Evolutionary conservation across 1,140 invertebrate genomes (phyloP), one percentile per base, ranked within the genome.

Genomic region (Aphaenogaster floridana): DNA sequence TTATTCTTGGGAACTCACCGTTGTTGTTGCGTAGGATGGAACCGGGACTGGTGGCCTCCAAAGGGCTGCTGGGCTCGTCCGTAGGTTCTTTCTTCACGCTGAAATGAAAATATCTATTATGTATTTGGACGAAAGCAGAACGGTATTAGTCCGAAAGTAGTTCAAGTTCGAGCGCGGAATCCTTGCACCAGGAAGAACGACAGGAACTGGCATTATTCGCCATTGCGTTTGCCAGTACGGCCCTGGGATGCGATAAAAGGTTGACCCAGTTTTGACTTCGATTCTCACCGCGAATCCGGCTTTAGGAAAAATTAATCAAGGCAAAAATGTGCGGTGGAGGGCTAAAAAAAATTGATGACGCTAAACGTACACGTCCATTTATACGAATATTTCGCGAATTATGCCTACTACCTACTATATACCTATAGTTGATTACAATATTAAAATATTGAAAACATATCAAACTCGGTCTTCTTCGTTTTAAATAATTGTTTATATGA

Each of bases 61-160:
- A 93, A 91, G 96, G 96, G 93, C 96, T 96, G 91, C 94, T 95
- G 69, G 96, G 96, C 86, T 96, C 95, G 85, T 95, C 95, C 87
- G 94, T 95, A 63, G 96, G 95, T 91, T 96, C 96, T 92, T 95
- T 95, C 92, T 96, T 96, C 76, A 96, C 95, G 91, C 96, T 96
- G 93, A 93, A 96, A 96, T 92, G 84, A 85, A 94, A 95, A 93
- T 88, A 95, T 94, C 59, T 90, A 93, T 94, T 95, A 94, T 93
- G 92, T 89, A 94, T 93, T 81, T 77, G 78, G 87, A 85, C 69
- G 54, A 86, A 90, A 50, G 48, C 64, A 13, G 78, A 7, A 34
- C n/a, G 61, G 52, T 61, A 85, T 83, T 71, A 66, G 39, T 39
- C 6, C 34, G 59, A 89, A 91, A 78, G 89, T 88, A 87, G 86